Evolutionary conservation across 2,888 invertebrate species (phyloP).

Genomic region (Cantharis lateralis): DNA sequence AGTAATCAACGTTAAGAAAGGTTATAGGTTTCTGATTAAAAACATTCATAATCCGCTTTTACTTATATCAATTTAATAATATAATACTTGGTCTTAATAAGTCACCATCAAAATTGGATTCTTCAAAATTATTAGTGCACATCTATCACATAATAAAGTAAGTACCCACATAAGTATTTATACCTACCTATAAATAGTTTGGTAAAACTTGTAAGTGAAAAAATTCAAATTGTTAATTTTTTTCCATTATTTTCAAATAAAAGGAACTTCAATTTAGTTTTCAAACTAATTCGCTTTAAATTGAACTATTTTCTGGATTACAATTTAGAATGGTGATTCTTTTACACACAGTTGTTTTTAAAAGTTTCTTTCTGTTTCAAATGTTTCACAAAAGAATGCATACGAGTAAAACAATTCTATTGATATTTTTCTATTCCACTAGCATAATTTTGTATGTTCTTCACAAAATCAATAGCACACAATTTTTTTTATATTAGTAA

Average conservation of each 20-base stretch:
- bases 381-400: neutral
- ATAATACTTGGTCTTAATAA: neutral
- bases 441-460: neutral
- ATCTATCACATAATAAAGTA: neutral
- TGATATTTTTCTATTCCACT: neutral
- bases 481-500: neutral
- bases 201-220: too few species aligned
- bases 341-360: neutral
- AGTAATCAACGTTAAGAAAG: neutral
- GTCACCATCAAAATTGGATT: neutral
- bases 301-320: neutral
- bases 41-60: neutral
- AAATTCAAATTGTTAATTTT: neutral
- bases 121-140: neutral
- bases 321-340: neutral
- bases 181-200: too few species aligned
- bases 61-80: neutral
- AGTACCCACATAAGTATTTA: neutral
- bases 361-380: neutral
- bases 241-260: neutral
- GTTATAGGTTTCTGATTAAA: neutral
- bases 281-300: neutral
- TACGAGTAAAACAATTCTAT: neutral
- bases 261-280: neutral
- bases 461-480: neutral